Base-by-base conservation (phyloP, 2,113 vertebrate genomes). In the Zosterops lateralis region DNA sequence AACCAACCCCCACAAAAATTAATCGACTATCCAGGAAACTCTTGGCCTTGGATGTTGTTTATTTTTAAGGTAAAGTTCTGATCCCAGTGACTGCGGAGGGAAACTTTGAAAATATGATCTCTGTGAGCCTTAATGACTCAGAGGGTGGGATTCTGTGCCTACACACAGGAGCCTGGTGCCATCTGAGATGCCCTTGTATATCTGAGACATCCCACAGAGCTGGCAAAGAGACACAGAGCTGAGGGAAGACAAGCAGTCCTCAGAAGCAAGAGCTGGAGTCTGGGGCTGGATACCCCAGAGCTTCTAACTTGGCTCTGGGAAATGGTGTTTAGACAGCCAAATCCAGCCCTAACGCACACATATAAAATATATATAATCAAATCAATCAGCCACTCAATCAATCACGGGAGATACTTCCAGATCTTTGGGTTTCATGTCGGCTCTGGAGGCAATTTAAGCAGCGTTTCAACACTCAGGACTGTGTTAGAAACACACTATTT, bases 381-480 rank as follows among this genome's bases (percentile, higher is more conserved):
- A 95, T 96, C 95, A 93, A 77, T 94, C 95, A 94, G 82, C 3
- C 90, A 88, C 93, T 95, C 93, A 42, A 86, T 96, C 95, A 86
- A 76, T 95, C 92, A 95, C 25, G 5, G 56, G 68, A 90, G 95
- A 90, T 74, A 56, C 92, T 95, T 93, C 90, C 92, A 96, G 81
- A 90, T 92, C 93, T 95, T 88, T 13, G 48, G 79, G 91, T 77
- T 96, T 90, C 95, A 84, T 45, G 72, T 61, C 83, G 38, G 60
- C 53, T 94, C 89, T 94, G 90, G 90, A 95, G 90, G 90, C 83
- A 96, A 92, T 93, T 93, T 86, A 56, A 94, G 83, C 67, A 56
- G 57, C 5, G 10, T 85, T 95, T 96, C 94, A 87, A 45, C 3
- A 40, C 82, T 94, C 85, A 90, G 79, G 81, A 40, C 87, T 16